Conservation (phyloP, 2,797 vertebrate genomes). For the Psittacula derbiana region DNA sequence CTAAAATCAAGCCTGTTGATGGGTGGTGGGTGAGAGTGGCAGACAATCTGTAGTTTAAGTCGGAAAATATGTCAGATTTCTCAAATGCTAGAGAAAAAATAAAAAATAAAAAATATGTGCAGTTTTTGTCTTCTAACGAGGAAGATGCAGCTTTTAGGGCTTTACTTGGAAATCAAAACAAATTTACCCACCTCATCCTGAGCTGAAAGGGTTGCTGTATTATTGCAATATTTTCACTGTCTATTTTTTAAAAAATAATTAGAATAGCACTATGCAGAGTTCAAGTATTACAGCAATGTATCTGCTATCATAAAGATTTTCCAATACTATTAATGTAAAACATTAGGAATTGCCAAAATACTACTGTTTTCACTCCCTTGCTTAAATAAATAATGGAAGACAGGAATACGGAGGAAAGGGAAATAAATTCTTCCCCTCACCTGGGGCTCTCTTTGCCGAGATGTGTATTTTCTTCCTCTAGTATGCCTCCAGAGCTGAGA, state of each 20-base stretch:
- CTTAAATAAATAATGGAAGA: conserved; percentile 46
- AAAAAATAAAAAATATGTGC: neutral
- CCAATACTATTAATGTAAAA: neutral
- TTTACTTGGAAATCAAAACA: neutral
- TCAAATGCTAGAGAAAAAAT: neutral
- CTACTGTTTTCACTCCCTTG: neutral
- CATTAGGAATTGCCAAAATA: conserved; percentile 27
- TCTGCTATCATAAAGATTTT: conserved; percentile 27
- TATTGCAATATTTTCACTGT: neutral
- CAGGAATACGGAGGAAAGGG: neutral
- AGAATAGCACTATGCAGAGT: neutral
- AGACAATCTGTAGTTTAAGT: neutral
- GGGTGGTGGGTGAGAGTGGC: neutral
- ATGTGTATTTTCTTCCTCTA: neutral
- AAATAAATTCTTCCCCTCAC: conserved; percentile 34
- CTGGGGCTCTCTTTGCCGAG: conserved; percentile 1
- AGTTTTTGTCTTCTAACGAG: neutral
- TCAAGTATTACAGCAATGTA: neutral
- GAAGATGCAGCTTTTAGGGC: neutral
- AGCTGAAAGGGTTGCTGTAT: neutral
- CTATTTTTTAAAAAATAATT: neutral
- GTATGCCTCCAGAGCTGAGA: neutral
- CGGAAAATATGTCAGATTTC: neutral
- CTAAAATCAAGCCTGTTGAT: conserved; percentile 1
- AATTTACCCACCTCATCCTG: neutral